Base-by-base conservation (phyloP, 1,140 invertebrate genomes). In the Lasioglossum baleicum region DNA sequence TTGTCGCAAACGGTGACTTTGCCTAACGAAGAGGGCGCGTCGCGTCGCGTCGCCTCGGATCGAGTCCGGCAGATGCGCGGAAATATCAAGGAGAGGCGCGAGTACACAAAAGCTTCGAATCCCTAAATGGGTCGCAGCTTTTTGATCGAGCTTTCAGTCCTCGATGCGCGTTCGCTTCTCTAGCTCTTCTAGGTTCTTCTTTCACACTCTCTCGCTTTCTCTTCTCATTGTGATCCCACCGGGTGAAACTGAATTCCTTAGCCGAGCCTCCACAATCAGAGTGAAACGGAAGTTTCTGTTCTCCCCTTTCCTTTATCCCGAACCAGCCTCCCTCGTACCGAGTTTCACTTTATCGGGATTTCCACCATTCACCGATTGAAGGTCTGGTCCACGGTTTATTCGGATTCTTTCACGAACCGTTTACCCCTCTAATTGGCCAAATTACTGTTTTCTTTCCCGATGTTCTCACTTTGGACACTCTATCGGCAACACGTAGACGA, bases 91-190 rank as follows among this genome's bases (percentile, higher is more conserved):
- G 31, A 40, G 22, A 13, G 48, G 35, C 35, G 35, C 22, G 35
- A 13, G 31, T 35, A 26, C 20, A 61, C 26, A 60, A 48, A 74
- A 58, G 71, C 42, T 2, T 35, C 15, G 10, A 75, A 48, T 80
- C 26, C 48, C 61, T 75, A 80, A 80, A 75, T 80, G 64, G 77
- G 77, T 75, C 77, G 53, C 63, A 53, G 64, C 35, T 35, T 75
- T 80, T 75, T 66, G 64, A 80, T 80, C 8, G 77, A 80, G 71
- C 71, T 75, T 67, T 80, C 77, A 74, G 69, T 66, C 8, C 35
- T 35, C 35, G 35, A 35, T 35, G 35, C 35, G 35, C 35, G 35
- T 35, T 5, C 48, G 35, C 60, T 44, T 44, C 64, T 35, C 48
- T 72, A 72, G 31, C 69, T 72, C 61, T 63, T 75, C 67, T 74